These are phyloP conservation scores for Acleris literana DNA, from an alignment of 2,888 invertebrate species.

Conservation along the genomic window DNA sequence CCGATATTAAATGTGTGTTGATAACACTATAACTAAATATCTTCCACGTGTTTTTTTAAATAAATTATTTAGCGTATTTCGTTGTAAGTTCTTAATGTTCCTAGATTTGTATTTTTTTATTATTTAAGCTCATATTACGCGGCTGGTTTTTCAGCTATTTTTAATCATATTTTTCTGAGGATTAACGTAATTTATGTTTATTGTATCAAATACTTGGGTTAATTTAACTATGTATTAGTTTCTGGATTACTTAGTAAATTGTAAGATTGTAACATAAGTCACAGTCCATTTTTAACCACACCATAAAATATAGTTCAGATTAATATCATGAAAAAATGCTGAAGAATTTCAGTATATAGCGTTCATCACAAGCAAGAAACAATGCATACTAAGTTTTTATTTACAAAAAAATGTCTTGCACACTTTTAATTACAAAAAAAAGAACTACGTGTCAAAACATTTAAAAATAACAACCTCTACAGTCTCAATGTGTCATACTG, in stretches of 20 bases:
- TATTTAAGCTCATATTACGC: slow-evolving; percentile 44
- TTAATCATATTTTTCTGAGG: background rate
- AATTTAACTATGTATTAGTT: too few relatives aligned
- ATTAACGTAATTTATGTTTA: too few relatives aligned
- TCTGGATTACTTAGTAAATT: too few relatives aligned
- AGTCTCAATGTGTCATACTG: too few relatives aligned
- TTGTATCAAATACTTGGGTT: too few relatives aligned
- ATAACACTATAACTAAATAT: slow-evolving; percentile 42
- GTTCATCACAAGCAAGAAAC: slow-evolving; percentile 6
- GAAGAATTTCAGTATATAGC: slow-evolving; percentile 4
- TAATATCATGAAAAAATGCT: slow-evolving; percentile 2
- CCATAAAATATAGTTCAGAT: background rate
- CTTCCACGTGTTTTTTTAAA: slow-evolving; percentile 54
- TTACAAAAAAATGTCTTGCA: too few relatives aligned
- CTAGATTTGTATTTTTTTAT: slow-evolving; percentile 74
- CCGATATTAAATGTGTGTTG: slow-evolving; percentile 22
- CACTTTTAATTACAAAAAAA: too few relatives aligned
- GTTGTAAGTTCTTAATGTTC: slow-evolving; percentile 79
- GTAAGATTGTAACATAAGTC: too few relatives aligned
- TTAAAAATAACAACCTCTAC: too few relatives aligned
- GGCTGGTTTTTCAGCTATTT: slow-evolving; percentile 1
- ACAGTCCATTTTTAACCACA: too few relatives aligned
- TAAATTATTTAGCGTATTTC: slow-evolving; percentile 74
- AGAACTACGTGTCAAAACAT: too few relatives aligned
- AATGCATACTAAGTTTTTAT: slow-evolving; percentile 1